phyloP scores from a whole-genome alignment of 2,797 vertebrate genomes.

The Phoxinus dragarum region DNA sequence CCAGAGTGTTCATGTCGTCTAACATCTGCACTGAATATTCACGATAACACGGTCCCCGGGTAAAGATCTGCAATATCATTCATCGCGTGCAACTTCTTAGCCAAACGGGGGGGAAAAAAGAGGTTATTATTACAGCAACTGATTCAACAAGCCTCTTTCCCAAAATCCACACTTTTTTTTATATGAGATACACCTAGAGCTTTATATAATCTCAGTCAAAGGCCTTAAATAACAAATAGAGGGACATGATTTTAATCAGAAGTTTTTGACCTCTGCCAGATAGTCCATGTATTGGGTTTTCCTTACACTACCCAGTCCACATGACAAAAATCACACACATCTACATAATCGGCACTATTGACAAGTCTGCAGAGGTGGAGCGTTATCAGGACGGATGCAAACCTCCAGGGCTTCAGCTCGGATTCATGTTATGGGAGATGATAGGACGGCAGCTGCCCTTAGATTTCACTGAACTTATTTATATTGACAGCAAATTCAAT shows the following conservation, averaged over 20 bases:
- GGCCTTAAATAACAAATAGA: conserved; percentile 50
- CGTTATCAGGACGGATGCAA: conserved; percentile 38
- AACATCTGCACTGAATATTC: conserved; percentile 35
- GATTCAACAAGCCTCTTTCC: conserved; percentile 26
- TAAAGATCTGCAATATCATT: conserved; percentile 33
- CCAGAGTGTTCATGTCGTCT: conserved; percentile 10
- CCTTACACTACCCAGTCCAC: conserved; percentile 14
- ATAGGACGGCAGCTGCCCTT: conserved; percentile 43
- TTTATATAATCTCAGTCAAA: conserved; percentile 3
- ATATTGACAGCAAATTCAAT: conserved; percentile 50
- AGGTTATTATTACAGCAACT: conserved; percentile 47
- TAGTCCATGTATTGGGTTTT: conserved; percentile 45
- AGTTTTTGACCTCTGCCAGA: neutral
- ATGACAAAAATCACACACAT: conserved; percentile 48
- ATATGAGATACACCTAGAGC: conserved; percentile 37
- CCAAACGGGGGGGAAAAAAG: conserved; percentile 35
- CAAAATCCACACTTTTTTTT: conserved; percentile 48
- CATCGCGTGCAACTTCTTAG: conserved; percentile 30
- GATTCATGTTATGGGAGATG: conserved; percentile 44
- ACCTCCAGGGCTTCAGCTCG: conserved; percentile 54
- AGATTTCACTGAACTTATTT: conserved; percentile 41
- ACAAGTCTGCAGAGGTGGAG: conserved; percentile 28
- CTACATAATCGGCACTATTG: conserved; percentile 58
- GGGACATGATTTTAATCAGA: no score
- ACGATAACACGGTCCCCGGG: conserved; percentile 41